These are phyloP conservation scores for Plutomurus gul DNA, from an alignment of 1,140 invertebrate genomes.

Conservation along the genomic window DNA sequence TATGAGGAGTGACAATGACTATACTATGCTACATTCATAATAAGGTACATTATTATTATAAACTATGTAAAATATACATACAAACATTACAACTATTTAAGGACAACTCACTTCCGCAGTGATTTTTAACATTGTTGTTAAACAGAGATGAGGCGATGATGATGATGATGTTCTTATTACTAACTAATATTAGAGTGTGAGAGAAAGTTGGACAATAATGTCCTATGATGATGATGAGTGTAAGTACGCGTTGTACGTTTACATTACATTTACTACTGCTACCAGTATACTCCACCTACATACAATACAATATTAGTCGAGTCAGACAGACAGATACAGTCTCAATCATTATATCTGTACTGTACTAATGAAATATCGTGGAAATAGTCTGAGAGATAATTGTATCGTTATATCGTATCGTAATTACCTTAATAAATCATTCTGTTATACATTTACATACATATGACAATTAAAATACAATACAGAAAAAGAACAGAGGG, in stretches of 20 bases:
- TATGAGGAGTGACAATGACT: constrained; percentile 15
- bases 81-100: not conserved
- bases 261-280: constrained; percentile 3
- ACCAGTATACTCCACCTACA: not conserved
- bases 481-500: not conserved
- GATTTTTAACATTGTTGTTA: not conserved
- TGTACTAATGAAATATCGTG: not conserved
- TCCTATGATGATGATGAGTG: not conserved
- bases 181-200: not conserved
- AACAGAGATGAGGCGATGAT: not conserved
- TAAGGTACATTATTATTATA: no score
- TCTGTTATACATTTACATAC: not conserved
- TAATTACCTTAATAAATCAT: not conserved
- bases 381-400: constrained; percentile 15
- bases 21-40: no score
- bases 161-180: no score
- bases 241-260: constrained; percentile 3
- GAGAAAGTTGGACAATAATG: not conserved
- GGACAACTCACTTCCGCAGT: not conserved
- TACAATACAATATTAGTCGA: not conserved
- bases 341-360: not conserved
- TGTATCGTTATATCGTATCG: not conserved
- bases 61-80: no score
- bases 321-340: not conserved
- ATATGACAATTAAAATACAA: not conserved